Evolutionary conservation across 2,797 vertebrate species (phyloP).

Genomic region (Ptychadena robeensis): DNA sequence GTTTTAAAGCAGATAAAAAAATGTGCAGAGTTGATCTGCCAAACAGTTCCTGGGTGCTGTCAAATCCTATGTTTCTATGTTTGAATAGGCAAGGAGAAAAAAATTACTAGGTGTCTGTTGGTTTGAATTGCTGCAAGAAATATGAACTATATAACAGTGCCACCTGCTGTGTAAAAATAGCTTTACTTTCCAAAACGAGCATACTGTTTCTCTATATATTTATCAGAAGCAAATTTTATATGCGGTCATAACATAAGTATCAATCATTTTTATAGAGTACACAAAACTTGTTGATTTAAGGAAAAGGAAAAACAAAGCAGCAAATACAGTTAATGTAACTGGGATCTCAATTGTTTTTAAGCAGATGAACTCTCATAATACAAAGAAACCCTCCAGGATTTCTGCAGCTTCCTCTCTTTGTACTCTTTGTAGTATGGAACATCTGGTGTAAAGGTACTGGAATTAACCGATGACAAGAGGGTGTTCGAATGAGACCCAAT

Average conservation of each 20-base stretch:
- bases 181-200: not conserved
- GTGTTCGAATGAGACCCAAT: no score
- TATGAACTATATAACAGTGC: slow-evolving; percentile 30
- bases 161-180: slow-evolving; percentile 29
- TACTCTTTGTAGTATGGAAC: no score
- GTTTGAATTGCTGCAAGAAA: not conserved
- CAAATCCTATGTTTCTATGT: slow-evolving; percentile 38
- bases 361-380: not conserved
- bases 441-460: no score
- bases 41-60: slow-evolving; percentile 28
- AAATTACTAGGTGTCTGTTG: slow-evolving; percentile 29
- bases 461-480: no score
- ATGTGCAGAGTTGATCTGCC: slow-evolving; percentile 28
- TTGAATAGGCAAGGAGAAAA: slow-evolving; percentile 27
- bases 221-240: not conserved
- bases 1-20: slow-evolving; percentile 36
- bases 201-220: not conserved
- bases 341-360: not conserved
- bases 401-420: not conserved
- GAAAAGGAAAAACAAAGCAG: no score
- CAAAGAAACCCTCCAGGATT: not conserved
- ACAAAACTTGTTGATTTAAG: not conserved
- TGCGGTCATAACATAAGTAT: not conserved
- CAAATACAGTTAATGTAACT: not conserved
- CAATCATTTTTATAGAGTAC: no score